phyloP scores from a whole-genome alignment of 2,888 invertebrate genomes.

The Tanaodytes sp. region DNA sequence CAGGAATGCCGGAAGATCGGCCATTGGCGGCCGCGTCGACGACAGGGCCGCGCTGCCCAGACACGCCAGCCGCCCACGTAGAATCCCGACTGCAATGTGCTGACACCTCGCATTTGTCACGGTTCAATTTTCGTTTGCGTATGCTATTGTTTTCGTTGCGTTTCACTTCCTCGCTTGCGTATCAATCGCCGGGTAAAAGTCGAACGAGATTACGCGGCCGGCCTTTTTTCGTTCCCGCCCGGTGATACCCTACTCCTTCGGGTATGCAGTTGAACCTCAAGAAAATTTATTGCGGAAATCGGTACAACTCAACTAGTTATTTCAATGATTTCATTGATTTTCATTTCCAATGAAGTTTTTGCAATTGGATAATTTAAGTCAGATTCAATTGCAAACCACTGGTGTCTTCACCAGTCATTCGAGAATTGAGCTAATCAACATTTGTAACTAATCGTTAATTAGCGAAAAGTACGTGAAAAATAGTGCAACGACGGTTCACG shows the following conservation, averaged over 20 bases:
- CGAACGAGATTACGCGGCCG: slow-evolving; percentile 4
- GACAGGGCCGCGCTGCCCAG: slow-evolving; percentile 56
- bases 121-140: slow-evolving; percentile 62
- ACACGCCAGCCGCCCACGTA: slow-evolving; percentile 61
- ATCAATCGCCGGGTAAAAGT: slow-evolving; percentile 12
- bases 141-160: slow-evolving; percentile 39
- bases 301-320: too few relatives aligned
- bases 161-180: slow-evolving; percentile 19
- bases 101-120: slow-evolving; percentile 63
- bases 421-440: too few relatives aligned
- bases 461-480: too few relatives aligned
- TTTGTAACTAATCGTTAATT: not conserved
- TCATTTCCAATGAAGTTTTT: too few relatives aligned
- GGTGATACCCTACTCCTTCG: too few relatives aligned
- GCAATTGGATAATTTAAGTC: too few relatives aligned
- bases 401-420: too few relatives aligned
- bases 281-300: too few relatives aligned
- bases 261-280: too few relatives aligned
- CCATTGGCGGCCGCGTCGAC: slow-evolving; percentile 35
- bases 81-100: slow-evolving; percentile 55
- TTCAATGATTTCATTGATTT: too few relatives aligned
- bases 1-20: slow-evolving; percentile 4
- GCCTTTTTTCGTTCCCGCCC: not conserved
- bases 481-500: too few relatives aligned
- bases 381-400: too few relatives aligned